Evolutionary conservation across 2,113 vertebrate species (phyloP), one percentile per base, ranked within the genome.

Genomic region (Ahaetulla prasina): DNA sequence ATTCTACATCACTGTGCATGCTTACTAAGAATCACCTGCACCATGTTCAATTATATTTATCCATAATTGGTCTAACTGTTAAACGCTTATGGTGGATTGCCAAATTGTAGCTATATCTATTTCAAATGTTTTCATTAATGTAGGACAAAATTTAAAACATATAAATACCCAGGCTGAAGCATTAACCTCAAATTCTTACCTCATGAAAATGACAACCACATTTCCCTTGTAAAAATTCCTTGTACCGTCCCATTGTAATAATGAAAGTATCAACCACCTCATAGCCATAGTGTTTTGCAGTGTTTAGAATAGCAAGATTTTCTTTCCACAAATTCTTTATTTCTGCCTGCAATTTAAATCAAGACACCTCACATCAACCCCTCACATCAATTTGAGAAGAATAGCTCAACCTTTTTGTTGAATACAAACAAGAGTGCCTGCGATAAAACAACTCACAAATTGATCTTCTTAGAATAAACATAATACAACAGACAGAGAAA

Each of bases 171-270:
- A 74, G 4, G 52, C 80, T 95, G 90, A 88, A 0, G 55, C 39
- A 54, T 0, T 86, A 85, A 90, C 45, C 0, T 0, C 93, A 88
- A 95, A 89, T 11, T 25, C 89, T 95, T 98, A 99, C 99, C 98
- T 99, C 98, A 63, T 99, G 99, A 86, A 99, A 99, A 97, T 99
- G 99, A 91, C 99, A 99, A 84, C 98, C 98, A 0, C 99, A 99
- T 3, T 97, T 98, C 3, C 99, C 99, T 95, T 98, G 98, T 91
- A 99, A 97, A 94, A 99, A 99, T 96, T 99, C 99, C 93, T 99
- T 99, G 95, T 99, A 98, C 20, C 99, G 98, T 25, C 99, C 99
- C 98, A 99, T 98, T 0, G 99, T 99, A 96, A 99, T 97, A 92
- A 97, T 94, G 94, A 99, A 98, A 0, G 99, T 99, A 96, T 99